Base-by-base conservation (phyloP, 2,113 vertebrate genomes). In the Elephantulus edwardii region DNA sequence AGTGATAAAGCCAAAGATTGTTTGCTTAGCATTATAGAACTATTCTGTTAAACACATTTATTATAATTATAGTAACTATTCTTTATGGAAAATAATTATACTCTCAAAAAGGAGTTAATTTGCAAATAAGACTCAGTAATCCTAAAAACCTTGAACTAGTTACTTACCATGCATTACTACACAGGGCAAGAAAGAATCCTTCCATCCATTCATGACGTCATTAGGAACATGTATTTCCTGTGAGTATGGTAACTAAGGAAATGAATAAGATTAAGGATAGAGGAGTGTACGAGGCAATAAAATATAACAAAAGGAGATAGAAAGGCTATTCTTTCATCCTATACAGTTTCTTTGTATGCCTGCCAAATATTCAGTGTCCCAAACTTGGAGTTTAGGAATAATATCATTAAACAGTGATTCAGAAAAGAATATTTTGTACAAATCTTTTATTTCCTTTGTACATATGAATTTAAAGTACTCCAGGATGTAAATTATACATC, bases 251-350 rank as follows among this genome's bases (percentile, higher is more conserved):
- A 38, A n/a, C 42, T 2, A 12, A n/a, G 80, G 38, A 50, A n/a
- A 2, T 17, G 26, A 78, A 6, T 1, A 1, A 33, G 30, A 2
- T 52, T 28, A 46, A 40, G 64, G 64, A 46, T 12, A 14, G 52
- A 30, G 26, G 54, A 3, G 38, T 10, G 12, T 5, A 38, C 0
- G 20, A 78, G 30, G 30, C 5, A 40, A 28, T 42, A 20, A 40
- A 20, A 9, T 64, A 33, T 38, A 24, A 20, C 16, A 8, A 20
- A n/a, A 30, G 10, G 17, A 0, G 13, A 24, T 19, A 5, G 9
- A 11, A 1, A 33, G 7, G 2, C 20, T 38, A 3, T 26, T 5
- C 0, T 13, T 17, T 13, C 0, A 28, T 44, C 60, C 14, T 30
- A 8, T 0, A 8, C 40, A 8, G 46, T 48, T 1, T 48, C 58